Conservation (phyloP, 2,797 vertebrate genomes). For the Esox lucius region DNA sequence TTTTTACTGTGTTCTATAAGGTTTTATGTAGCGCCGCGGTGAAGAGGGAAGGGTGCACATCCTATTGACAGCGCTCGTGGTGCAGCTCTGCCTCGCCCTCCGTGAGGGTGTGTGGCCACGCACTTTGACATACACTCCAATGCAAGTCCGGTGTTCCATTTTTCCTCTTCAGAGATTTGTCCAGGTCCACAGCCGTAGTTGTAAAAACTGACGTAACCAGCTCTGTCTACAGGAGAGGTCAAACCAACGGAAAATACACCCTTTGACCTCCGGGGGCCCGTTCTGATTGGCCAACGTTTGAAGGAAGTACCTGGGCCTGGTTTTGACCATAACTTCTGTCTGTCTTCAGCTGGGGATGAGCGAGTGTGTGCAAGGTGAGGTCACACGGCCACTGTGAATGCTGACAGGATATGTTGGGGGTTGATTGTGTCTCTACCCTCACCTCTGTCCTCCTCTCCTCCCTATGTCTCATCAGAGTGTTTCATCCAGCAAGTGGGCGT, state of each 20-base stretch:
- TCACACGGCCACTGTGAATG: not conserved
- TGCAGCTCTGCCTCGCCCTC: too few relatives aligned
- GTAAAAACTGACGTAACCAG: not conserved
- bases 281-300: conserved; percentile 80
- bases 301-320: conserved; percentile 76
- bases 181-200: not conserved
- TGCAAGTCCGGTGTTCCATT: too few relatives aligned
- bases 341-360: conserved; percentile 68
- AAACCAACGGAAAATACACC: conserved; percentile 76
- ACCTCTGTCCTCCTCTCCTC: not conserved
- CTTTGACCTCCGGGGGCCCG: conserved; percentile 84
- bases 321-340: conserved; percentile 96
- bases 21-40: too few relatives aligned
- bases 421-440: not conserved
- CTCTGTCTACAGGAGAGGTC: conserved; percentile 78
- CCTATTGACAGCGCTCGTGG: too few relatives aligned
- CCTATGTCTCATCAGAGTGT: conserved; percentile 69
- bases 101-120: too few relatives aligned
- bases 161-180: too few relatives aligned
- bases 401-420: not conserved
- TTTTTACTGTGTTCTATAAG: too few relatives aligned
- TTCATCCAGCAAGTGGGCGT: conserved; percentile 81
- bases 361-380: conserved; percentile 56
- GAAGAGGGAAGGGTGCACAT: too few relatives aligned
- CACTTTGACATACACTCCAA: too few relatives aligned